Percentiles rank a stretch among this genome's conserved stretches.
Evolutionary conservation across 2,797 vertebrate genomes (phyloP).

Genomic region (Clarias fuscus): DNA sequence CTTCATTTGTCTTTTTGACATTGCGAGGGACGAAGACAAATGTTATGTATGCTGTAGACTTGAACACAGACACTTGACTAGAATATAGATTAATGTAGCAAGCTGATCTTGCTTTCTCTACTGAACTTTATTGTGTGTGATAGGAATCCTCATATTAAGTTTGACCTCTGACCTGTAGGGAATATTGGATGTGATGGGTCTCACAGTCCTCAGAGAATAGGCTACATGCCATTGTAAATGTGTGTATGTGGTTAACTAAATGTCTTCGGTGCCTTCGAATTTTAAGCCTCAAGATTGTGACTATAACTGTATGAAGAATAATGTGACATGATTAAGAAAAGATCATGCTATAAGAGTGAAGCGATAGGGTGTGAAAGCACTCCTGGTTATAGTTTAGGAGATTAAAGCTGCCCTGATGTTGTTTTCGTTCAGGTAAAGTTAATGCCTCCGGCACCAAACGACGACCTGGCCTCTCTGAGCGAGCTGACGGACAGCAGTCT

Average conservation of each 20-base stretch:
- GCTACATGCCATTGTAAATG: not conserved
- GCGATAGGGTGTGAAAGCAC: not conserved
- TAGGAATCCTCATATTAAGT: slow-evolving; percentile 7
- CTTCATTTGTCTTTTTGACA: slow-evolving; percentile 35
- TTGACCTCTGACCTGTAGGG: slow-evolving; percentile 30
- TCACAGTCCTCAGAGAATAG: not conserved
- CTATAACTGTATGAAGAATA: not conserved
- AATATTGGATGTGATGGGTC: slow-evolving; percentile 23
- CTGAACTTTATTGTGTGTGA: not conserved
- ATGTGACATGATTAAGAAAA: not conserved
- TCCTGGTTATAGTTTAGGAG: not conserved
- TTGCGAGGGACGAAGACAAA: slow-evolving; percentile 21
- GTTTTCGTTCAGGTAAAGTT: slow-evolving; percentile 81
- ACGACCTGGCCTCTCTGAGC: slow-evolving; percentile 92
- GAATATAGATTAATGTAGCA: slow-evolving; percentile 31
- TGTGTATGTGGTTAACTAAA: not conserved
- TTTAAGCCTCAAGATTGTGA: not conserved
- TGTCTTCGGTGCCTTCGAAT: not conserved
- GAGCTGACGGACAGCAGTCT: slow-evolving; percentile 92
- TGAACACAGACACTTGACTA: not conserved
- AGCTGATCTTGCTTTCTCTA: not conserved
- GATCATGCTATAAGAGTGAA: not conserved
- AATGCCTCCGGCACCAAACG: slow-evolving; percentile 92
- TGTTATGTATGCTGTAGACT: slow-evolving; percentile 20
- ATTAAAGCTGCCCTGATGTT: slow-evolving; percentile 4